These are phyloP conservation scores for Alfaro cultratus DNA, from an alignment of 2,797 vertebrate species.

Conservation along the genomic window DNA sequence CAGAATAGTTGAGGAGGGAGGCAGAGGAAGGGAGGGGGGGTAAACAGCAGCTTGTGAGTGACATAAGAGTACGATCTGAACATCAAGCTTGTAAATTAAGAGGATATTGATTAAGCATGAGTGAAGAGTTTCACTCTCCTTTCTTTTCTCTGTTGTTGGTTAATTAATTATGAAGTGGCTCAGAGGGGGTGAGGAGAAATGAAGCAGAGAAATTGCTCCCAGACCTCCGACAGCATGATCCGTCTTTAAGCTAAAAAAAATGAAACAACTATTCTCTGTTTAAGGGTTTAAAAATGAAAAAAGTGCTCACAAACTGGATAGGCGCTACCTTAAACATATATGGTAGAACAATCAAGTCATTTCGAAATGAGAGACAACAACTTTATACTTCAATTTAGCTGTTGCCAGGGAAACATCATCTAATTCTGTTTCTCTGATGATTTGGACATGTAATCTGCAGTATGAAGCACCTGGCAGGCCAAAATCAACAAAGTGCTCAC, in stretches of 20 bases:
- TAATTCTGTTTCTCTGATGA: slow-evolving; percentile 19
- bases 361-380: background rate
- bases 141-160: slow-evolving; percentile 24
- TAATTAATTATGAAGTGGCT: slow-evolving; percentile 53
- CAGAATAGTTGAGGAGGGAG: slow-evolving; percentile 19
- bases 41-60: slow-evolving; percentile 37
- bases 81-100: slow-evolving; percentile 49
- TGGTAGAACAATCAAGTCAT: slow-evolving; percentile 12
- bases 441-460: slow-evolving; percentile 4
- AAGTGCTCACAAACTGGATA: background rate
- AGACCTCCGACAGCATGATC: slow-evolving; percentile 13
- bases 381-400: slow-evolving; percentile 10
- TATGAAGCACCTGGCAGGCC: slow-evolving; percentile 4
- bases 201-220: slow-evolving; percentile 26
- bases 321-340: background rate
- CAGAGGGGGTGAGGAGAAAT: slow-evolving; percentile 24
- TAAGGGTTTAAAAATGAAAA: background rate
- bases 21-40: slow-evolving; percentile 16
- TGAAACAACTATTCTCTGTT: slow-evolving; percentile 5
- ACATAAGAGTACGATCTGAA: slow-evolving; percentile 30
- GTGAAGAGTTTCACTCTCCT: slow-evolving; percentile 30
- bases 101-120: slow-evolving; percentile 48
- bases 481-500: background rate
- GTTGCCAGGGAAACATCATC: slow-evolving; percentile 51
- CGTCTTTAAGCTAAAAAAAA: slow-evolving; percentile 23